phyloP scores from a whole-genome alignment of 2,888 invertebrate species.

The Coelogynopora nodosa region DNA sequence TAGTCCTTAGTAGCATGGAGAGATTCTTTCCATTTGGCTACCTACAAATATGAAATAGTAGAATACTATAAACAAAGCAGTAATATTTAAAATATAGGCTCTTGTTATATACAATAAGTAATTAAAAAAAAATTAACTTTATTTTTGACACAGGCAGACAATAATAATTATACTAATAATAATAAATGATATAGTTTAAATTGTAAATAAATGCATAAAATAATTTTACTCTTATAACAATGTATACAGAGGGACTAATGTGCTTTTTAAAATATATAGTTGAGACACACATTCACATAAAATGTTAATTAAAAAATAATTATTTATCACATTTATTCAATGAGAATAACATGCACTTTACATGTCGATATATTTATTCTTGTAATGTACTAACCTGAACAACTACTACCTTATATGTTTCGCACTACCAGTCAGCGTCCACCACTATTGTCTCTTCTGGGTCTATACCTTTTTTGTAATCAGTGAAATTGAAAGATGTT shows the following conservation, averaged over 20 bases:
- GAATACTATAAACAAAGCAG: background rate
- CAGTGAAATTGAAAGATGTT: background rate
- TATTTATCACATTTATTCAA: too few relatives aligned
- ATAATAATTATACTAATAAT: too few relatives aligned
- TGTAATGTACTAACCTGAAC: background rate
- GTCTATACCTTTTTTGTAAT: background rate
- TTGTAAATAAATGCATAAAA: too few relatives aligned
- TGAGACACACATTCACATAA: too few relatives aligned
- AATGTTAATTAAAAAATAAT: too few relatives aligned
- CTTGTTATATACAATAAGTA: background rate
- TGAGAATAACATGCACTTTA: background rate
- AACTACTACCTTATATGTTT: background rate
- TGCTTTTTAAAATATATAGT: too few relatives aligned
- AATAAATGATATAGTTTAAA: too few relatives aligned
- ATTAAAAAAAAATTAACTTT: too few relatives aligned
- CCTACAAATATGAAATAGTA: background rate
- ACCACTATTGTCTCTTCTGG: background rate
- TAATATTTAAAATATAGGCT: background rate
- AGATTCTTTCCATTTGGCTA: background rate
- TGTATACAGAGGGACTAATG: too few relatives aligned
- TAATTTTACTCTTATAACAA: too few relatives aligned
- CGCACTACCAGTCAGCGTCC: background rate
- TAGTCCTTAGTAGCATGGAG: background rate
- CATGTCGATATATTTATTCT: background rate
- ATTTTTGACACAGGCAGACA: too few relatives aligned